These are phyloP conservation scores for Leptogaster cylindrica DNA, from an alignment of 2,888 invertebrate species.

Conservation along the genomic window DNA sequence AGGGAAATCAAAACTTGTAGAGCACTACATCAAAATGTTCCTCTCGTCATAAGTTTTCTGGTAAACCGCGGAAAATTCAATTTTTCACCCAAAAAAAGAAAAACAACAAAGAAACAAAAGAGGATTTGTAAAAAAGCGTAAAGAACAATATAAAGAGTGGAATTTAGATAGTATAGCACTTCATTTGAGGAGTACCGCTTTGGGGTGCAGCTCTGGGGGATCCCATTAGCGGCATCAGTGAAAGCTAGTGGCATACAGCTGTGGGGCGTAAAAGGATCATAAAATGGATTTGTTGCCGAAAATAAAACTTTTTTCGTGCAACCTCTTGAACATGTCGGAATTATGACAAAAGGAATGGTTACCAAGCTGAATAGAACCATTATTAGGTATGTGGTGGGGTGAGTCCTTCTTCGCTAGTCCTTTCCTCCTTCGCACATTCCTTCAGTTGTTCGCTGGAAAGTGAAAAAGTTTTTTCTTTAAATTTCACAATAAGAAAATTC, in stretches of 20 bases:
- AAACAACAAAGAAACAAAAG: slow-evolving; percentile 18
- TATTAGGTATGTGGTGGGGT: neutral
- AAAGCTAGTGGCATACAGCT: neutral
- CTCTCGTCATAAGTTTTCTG: slow-evolving; percentile 18
- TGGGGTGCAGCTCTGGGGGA: neutral
- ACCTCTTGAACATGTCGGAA: slow-evolving; percentile 22
- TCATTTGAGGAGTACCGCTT: neutral
- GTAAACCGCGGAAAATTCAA: slow-evolving; percentile 26
- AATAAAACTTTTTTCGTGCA: slow-evolving; percentile 18
- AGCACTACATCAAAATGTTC: slow-evolving; percentile 9
- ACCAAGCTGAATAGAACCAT: neutral
- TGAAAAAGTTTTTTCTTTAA: slow-evolving; percentile 35
- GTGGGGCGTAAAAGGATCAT: slow-evolving; percentile 24
- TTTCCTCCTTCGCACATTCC: slow-evolving; percentile 15
- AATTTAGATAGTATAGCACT: slow-evolving; percentile 25
- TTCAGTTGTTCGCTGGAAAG: no score
- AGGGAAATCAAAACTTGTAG: slow-evolving; percentile 29
- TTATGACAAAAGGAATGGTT: slow-evolving; percentile 7
- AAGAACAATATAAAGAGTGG: slow-evolving; percentile 27
- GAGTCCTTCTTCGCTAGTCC: neutral
- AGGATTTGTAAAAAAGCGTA: neutral
- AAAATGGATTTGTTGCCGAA: slow-evolving; percentile 24
- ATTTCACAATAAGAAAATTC: slow-evolving; percentile 8
- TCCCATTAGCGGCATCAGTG: neutral
- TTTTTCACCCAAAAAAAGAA: slow-evolving; percentile 14